These are phyloP conservation scores for Diarsia brunnea DNA, from an alignment of 2,888 invertebrate genomes.

Conservation along the genomic window DNA sequence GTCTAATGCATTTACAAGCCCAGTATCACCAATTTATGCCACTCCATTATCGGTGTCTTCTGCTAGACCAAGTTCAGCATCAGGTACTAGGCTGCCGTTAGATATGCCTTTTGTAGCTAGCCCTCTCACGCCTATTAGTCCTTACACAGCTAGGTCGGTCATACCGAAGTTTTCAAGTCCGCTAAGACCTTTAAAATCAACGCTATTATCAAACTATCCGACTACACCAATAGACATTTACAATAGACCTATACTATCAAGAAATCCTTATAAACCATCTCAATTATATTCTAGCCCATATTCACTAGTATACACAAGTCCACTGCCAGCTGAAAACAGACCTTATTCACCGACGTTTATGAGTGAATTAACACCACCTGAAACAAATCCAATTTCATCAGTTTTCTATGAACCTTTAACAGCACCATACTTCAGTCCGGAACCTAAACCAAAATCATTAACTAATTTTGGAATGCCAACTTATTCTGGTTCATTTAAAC, in stretches of 20 bases:
- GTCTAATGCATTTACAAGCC: background rate
- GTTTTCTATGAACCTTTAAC: background rate
- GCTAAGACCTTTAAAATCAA: background rate
- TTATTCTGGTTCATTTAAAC: background rate
- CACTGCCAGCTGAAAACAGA: background rate
- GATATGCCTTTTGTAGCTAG: background rate
- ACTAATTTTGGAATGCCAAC: background rate
- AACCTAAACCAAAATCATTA: background rate
- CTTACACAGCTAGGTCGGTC: background rate
- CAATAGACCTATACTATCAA: background rate
- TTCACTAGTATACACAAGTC: background rate
- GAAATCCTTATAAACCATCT: background rate
- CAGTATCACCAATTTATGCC: background rate
- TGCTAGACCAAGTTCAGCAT: background rate
- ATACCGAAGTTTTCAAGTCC: background rate
- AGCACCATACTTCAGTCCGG: background rate
- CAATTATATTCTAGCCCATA: background rate
- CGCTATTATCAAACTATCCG: background rate
- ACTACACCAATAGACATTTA: background rate
- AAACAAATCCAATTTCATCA: background rate
- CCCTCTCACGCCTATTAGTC: background rate
- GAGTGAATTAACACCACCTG: background rate
- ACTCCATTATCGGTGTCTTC: background rate
- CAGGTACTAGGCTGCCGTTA: background rate
- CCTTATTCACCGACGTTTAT: background rate